Evolutionary conservation across 2,888 invertebrate genomes (phyloP), one percentile per base, ranked within the genome.

Genomic region (Anthrax anthrax): DNA sequence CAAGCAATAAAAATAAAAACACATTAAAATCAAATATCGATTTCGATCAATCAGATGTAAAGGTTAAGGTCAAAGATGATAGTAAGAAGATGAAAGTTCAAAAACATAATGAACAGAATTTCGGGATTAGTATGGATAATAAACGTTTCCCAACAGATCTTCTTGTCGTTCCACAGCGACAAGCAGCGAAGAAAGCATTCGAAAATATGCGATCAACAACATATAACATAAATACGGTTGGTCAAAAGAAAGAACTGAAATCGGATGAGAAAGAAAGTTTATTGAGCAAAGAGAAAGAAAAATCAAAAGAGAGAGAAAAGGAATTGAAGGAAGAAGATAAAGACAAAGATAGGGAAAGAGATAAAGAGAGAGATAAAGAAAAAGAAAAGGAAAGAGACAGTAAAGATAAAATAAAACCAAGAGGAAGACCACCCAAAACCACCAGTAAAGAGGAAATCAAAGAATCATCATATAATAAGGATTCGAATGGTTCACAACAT

Each of bases 101-200:
- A 32, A 32, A 32, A 32, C 29, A 32, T 12, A 32, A 12, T 32
- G 29, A 32, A 32, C 29, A 32, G 13, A 32, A 32, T 32, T 23
- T 23, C 23, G 23, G 23, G 8, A 23, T 6, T 8, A 16, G n/a
- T 16, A 18, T 27, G 27, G 38, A 44, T 12, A 23, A 6, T 9
- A 41, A 46, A 41, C 36, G 56, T 16, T 46, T 46, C 27, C 79
- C 84, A n/a, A 80, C 85, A 2, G 85, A 88, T 67, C 72, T 89
- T 44, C 50, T 67, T 37, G 88, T 90, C 53, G 90, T 90, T 38
- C 90, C 90, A 2, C 90, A 90, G 62, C 72, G 90, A 44, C 86
- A 89, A 67, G 90, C 90, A 27, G 90, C 90, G 23, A 90, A 89
- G 63, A 90, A 89, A 61, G 90, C 90, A 1, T 84, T 86, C 2